phyloP scores from a whole-genome alignment of 2,113 vertebrate species.

The Melanerpes aurifrons region DNA sequence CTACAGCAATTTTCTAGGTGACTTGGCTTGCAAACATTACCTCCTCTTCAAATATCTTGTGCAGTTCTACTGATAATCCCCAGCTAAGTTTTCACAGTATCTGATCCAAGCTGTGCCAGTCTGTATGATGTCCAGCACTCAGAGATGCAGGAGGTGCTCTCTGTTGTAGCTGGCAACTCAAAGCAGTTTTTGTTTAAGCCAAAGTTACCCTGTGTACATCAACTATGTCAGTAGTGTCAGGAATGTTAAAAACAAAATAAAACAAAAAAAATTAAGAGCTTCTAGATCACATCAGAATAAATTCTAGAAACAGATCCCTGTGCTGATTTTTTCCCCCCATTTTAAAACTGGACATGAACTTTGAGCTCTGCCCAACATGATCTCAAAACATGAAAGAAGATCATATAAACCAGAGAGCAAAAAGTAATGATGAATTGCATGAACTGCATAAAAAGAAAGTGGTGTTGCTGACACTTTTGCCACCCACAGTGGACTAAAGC shows the following conservation, averaged over 20 bases:
- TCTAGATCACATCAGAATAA: neutral
- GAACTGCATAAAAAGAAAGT: neutral
- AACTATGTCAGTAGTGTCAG: neutral
- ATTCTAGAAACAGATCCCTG: neutral
- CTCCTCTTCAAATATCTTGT: conserved; percentile 41
- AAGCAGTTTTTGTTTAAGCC: neutral
- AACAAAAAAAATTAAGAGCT: neutral
- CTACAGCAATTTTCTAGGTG: conserved; percentile 16
- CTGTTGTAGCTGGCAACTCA: neutral
- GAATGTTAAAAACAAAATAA: neutral
- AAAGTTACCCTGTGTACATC: neutral
- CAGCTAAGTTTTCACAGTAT: conserved; percentile 54
- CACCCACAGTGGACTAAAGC: neutral
- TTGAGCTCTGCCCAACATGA: neutral
- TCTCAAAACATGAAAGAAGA: neutral
- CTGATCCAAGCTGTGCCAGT: conserved; percentile 49
- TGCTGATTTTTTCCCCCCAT: neutral
- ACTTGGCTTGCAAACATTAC: conserved; percentile 38
- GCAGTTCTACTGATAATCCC: conserved; percentile 29
- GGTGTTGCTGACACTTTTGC: neutral
- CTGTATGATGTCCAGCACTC: conserved; percentile 14
- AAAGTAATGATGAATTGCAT: neutral
- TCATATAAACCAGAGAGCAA: neutral
- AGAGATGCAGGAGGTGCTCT: neutral
- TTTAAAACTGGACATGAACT: neutral